Conservation (phyloP, 2,888 invertebrate genomes). For the Pseudococcus longispinus region DNA sequence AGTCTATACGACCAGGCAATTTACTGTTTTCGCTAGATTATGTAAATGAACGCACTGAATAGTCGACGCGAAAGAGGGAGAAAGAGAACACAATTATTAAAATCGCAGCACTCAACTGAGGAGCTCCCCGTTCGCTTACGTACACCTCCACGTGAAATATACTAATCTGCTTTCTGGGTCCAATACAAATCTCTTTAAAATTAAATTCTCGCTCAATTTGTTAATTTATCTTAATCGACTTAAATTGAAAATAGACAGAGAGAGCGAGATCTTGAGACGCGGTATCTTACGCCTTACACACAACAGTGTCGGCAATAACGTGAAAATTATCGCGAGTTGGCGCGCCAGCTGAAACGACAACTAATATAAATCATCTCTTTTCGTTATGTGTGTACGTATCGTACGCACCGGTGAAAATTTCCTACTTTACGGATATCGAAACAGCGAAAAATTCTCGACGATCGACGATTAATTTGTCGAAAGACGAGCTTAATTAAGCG, state of each 20-base stretch:
- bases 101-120: background rate
- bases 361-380: slow-evolving; percentile 5
- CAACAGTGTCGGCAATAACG: background rate
- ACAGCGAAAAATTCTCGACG: slow-evolving; percentile 24
- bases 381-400: background rate
- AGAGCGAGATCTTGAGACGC: background rate
- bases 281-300: background rate
- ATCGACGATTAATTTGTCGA: slow-evolving; percentile 37
- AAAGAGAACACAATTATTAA: background rate
- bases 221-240: slow-evolving; percentile 40
- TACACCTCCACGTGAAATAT: background rate
- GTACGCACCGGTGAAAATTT: slow-evolving; percentile 4
- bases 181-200: slow-evolving; percentile 16
- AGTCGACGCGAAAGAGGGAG: background rate
- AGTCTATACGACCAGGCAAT: slow-evolving; percentile 20
- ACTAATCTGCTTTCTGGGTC: background rate
- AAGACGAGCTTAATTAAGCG: slow-evolving; percentile 41
- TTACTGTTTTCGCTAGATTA: slow-evolving; percentile 36
- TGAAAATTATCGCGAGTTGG: slow-evolving; percentile 21
- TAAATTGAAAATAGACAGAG: slow-evolving; percentile 10
- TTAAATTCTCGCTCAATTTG: slow-evolving; percentile 37
- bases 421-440: slow-evolving; percentile 30
- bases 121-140: background rate
- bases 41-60: background rate
- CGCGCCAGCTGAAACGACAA: background rate